phyloP scores from a whole-genome alignment of 2,888 invertebrate species.

The Cistogaster globosa region DNA sequence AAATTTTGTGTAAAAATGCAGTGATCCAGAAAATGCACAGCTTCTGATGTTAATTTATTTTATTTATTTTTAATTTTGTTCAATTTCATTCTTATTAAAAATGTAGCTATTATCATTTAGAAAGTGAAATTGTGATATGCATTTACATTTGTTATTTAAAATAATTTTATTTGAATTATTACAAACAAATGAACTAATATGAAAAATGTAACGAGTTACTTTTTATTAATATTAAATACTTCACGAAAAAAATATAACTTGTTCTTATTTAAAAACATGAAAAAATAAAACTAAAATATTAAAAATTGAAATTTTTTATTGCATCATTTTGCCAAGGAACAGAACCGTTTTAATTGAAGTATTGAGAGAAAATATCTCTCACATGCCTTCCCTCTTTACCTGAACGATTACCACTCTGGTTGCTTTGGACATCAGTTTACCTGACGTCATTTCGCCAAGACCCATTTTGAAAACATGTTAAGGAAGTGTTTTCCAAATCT shows the following conservation, averaged over 20 bases:
- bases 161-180: not conserved
- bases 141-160: not conserved
- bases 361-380: conserved; percentile 4
- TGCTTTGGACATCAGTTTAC: not conserved
- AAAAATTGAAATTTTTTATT: conserved; percentile 38
- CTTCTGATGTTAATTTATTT: too few relatives aligned
- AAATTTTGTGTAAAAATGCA: too few relatives aligned
- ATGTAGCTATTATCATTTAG: not conserved
- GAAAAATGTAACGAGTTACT: not conserved
- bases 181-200: not conserved
- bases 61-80: too few relatives aligned
- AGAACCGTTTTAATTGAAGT: conserved; percentile 8
- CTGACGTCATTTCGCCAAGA: conserved; percentile 2
- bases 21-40: too few relatives aligned
- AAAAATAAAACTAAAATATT: not conserved
- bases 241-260: not conserved
- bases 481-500: conserved; percentile 21
- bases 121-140: too few relatives aligned
- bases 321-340: conserved; percentile 32
- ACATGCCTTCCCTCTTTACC: conserved; percentile 1
- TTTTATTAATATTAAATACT: not conserved
- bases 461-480: not conserved
- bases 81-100: not conserved
- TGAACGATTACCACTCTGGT: not conserved
- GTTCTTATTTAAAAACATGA: not conserved